Percentiles rank a stretch among this genome's conserved stretches.
Conservation (phyloP, 2,888 invertebrate species). For the Mesorhabditis sp. region DNA sequence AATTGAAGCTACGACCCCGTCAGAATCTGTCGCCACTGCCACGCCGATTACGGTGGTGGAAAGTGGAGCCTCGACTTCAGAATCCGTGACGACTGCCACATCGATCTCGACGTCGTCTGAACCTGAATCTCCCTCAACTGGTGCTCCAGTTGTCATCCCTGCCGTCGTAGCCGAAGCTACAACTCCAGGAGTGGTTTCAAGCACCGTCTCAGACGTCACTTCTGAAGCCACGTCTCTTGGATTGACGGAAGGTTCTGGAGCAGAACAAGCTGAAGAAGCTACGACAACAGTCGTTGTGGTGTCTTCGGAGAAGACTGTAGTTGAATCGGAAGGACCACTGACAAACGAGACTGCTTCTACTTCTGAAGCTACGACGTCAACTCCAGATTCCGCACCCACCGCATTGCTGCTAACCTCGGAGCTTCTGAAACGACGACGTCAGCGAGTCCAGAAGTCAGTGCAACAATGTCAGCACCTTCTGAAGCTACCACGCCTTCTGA, state of each 20-base stretch:
- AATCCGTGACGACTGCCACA: neutral
- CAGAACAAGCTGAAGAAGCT: neutral
- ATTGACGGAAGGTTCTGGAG: constrained; percentile 14
- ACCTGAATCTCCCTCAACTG: too few relatives aligned
- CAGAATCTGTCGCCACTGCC: neutral
- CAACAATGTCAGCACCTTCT: too few relatives aligned
- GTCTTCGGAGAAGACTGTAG: too few relatives aligned
- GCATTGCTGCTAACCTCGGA: too few relatives aligned
- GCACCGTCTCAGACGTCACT: neutral
- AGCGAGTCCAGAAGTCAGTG: too few relatives aligned
- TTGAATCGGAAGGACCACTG: too few relatives aligned
- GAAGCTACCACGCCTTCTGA: neutral
- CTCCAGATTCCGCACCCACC: too few relatives aligned
- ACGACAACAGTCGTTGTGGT: too few relatives aligned
- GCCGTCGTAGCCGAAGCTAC: constrained; percentile 15
- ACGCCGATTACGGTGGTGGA: constrained; percentile 3
- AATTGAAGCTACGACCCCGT: neutral
- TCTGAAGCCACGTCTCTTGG: constrained; percentile 11
- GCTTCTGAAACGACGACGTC: too few relatives aligned
- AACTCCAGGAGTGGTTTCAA: constrained; percentile 12
- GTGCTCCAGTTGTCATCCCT: constrained; percentile 3
- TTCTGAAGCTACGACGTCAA: too few relatives aligned
- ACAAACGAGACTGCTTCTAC: too few relatives aligned
- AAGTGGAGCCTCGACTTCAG: neutral
- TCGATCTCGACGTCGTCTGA: too few relatives aligned